phyloP scores from a whole-genome alignment of 2,888 invertebrate genomes.

The Drosophila melanosoma region DNA sequence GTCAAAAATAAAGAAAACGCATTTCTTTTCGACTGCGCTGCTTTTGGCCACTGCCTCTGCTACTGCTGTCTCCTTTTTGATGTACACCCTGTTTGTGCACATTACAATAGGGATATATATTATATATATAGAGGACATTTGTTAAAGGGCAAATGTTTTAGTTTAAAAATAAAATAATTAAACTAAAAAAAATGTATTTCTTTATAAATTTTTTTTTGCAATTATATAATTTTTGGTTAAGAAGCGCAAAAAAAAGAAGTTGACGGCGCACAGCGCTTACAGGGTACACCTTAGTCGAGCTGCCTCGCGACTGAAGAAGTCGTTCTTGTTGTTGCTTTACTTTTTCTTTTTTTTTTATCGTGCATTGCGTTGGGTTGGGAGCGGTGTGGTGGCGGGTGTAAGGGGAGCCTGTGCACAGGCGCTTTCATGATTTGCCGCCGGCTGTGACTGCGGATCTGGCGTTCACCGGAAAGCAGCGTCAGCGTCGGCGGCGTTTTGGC shows the following conservation, averaged over 20 bases:
- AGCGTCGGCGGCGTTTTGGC: constrained; percentile 53
- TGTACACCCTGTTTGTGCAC: background rate
- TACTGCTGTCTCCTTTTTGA: constrained; percentile 47
- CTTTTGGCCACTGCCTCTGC: constrained; percentile 22
- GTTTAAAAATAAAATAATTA: background rate
- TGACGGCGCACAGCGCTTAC: background rate
- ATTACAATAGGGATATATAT: background rate
- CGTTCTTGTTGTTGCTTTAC: constrained; percentile 6
- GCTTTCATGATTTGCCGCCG: constrained; percentile 79
- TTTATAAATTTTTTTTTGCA: background rate
- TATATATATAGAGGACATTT: background rate
- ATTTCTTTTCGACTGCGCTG: constrained; percentile 59
- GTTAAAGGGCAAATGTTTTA: too few relatives aligned
- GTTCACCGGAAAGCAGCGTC: constrained; percentile 70
- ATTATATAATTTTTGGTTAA: background rate
- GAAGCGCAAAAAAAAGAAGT: background rate
- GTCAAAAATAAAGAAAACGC: constrained; percentile 77
- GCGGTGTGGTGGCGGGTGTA: background rate
- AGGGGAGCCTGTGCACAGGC: constrained; percentile 37
- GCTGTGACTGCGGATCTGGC: constrained; percentile 63
- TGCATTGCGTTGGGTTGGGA: constrained; percentile 30
- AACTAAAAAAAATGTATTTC: background rate
- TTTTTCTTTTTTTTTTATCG: constrained; percentile 20
- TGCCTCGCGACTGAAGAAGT: background rate
- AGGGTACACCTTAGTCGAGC: constrained; percentile 3